Percentiles rank a stretch among this genome's conserved stretches.
Conservation (phyloP, 2,113 vertebrate species). For the Ariopsis seemanni region DNA sequence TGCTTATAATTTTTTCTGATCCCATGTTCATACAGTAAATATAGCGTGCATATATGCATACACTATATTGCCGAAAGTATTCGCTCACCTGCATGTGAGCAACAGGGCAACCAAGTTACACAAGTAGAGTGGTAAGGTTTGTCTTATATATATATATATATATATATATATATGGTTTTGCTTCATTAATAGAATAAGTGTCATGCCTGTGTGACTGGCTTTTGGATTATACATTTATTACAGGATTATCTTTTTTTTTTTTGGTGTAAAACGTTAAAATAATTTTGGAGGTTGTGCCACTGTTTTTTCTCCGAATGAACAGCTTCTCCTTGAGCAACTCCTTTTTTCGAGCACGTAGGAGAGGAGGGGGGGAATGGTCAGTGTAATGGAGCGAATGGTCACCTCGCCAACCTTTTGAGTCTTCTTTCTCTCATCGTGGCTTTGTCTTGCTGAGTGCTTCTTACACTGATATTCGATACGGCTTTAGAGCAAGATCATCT, state of each 20-base stretch:
- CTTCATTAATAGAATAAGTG: no score
- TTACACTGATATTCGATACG: background rate
- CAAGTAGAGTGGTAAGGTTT: background rate
- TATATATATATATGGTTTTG: no score
- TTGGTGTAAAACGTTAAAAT: background rate
- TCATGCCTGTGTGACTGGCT: background rate
- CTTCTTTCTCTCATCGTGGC: background rate
- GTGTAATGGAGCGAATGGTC: background rate
- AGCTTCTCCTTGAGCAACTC: background rate
- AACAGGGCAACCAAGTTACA: background rate
- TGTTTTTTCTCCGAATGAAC: background rate
- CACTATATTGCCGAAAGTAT: no score
- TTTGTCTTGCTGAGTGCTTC: slow-evolving; percentile 4
- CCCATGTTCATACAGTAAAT: no score
- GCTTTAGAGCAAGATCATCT: background rate
- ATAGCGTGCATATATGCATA: no score
- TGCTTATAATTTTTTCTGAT: no score
- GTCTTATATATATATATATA: no score
- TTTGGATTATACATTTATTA: background rate
- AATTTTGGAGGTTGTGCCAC: background rate
- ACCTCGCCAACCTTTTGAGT: background rate
- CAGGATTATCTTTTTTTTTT: background rate
- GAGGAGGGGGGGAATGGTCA: background rate
- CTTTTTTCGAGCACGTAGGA: background rate
- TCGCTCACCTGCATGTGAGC: no score